Conservation (phyloP, 2,797 vertebrate genomes). For the Bradypodion pumilum region DNA sequence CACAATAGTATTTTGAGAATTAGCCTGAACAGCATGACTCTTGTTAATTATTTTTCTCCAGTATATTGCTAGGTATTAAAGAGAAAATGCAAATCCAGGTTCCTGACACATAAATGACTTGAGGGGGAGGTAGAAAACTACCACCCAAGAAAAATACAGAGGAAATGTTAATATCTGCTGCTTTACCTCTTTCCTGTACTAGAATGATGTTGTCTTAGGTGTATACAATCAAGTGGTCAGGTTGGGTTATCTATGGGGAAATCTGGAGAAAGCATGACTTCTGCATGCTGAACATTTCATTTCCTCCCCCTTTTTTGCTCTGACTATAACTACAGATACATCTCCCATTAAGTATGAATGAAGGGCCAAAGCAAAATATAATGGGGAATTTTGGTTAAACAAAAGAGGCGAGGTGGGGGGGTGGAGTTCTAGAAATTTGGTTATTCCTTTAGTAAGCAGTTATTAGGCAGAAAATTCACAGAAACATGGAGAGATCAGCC, state of each 20-base stretch:
- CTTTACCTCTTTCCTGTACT: not conserved
- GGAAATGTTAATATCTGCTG: not conserved
- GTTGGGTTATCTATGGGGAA: not conserved
- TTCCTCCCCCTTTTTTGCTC: too few species aligned
- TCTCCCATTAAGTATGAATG: not conserved
- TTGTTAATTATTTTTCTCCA: not conserved
- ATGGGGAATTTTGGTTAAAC: too few species aligned
- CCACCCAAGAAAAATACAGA: not conserved
- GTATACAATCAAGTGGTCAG: conserved; percentile 3
- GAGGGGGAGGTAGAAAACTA: not conserved
- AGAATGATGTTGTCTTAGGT: not conserved
- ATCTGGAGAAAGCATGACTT: not conserved
- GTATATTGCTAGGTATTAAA: not conserved
- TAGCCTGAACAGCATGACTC: not conserved
- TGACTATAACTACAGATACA: too few species aligned
- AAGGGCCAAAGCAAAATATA: not conserved
- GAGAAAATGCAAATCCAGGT: not conserved
- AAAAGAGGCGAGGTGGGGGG: too few species aligned
- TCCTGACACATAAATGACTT: not conserved
- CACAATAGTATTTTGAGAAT: not conserved
- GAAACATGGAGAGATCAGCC: too few species aligned
- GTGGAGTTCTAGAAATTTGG: too few species aligned
- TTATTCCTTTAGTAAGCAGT: too few species aligned
- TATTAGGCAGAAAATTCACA: too few species aligned
- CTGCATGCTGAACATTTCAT: too few species aligned